Conservation (phyloP, 2,113 vertebrate species). For the Erinaceus europaeus region DNA sequence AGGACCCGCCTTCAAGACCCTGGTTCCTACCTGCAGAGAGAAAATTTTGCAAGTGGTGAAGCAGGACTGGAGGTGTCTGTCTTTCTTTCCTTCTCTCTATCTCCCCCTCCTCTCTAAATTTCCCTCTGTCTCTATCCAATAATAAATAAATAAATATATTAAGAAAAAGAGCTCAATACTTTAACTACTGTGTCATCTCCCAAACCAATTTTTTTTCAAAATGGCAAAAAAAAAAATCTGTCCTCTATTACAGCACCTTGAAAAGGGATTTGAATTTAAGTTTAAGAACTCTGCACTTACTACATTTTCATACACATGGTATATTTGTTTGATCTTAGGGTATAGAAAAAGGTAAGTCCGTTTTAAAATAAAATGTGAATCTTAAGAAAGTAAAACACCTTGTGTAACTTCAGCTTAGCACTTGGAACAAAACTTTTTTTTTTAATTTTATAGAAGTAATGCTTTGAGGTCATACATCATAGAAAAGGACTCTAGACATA, state of each 20-base stretch:
- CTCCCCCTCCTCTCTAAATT: too few species aligned
- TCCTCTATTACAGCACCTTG: neutral
- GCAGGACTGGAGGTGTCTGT: too few species aligned
- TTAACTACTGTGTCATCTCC: too few species aligned
- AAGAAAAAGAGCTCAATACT: too few species aligned
- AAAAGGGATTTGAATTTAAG: neutral
- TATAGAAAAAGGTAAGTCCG: neutral
- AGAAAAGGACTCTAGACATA: neutral
- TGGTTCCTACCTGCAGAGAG: too few species aligned
- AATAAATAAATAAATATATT: too few species aligned
- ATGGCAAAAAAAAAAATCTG: neutral
- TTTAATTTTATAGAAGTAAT: neutral
- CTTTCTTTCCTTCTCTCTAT: too few species aligned
- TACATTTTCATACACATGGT: neutral
- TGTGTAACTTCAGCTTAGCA: slow-evolving; percentile 10
- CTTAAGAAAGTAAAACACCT: neutral
- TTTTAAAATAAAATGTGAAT: neutral
- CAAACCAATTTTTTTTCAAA: neutral
- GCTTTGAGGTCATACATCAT: neutral
- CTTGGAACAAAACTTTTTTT: neutral
- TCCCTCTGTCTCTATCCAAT: neutral
- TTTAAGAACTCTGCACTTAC: neutral
- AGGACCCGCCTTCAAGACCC: too few species aligned
- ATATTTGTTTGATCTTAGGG: neutral
- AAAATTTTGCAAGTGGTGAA: too few species aligned